phyloP scores from a whole-genome alignment of 2,113 vertebrate genomes.

The Calidris pygmaea region DNA sequence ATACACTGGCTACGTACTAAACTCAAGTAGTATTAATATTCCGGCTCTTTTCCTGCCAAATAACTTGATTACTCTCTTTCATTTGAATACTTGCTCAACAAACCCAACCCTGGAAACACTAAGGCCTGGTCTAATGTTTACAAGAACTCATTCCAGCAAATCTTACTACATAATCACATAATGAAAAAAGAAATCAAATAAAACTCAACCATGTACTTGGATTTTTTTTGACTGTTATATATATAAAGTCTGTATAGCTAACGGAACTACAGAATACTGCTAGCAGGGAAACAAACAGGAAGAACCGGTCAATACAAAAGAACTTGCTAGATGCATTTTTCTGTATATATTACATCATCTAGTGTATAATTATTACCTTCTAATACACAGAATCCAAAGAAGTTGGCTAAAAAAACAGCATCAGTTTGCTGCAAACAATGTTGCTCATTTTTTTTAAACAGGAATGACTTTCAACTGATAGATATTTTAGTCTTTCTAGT shows the following conservation, averaged over 20 bases:
- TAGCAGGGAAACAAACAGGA: neutral
- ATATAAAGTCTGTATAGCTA: neutral
- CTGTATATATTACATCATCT: neutral
- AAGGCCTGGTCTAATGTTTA: neutral
- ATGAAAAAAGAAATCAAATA: neutral
- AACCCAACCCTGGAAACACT: neutral
- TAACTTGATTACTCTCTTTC: neutral
- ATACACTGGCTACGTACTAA: neutral
- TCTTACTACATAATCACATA: neutral
- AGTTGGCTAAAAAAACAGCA: neutral
- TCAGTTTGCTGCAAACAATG: neutral
- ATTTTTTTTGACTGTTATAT: neutral
- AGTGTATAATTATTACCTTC: neutral
- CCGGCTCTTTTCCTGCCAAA: neutral
- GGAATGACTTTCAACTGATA: neutral
- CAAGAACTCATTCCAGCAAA: neutral
- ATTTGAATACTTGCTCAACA: conserved; percentile 26
- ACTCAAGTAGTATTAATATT: neutral
- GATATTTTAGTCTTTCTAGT: conserved; percentile 16
- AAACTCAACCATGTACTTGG: neutral
- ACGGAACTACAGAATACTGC: neutral
- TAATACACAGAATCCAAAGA: neutral
- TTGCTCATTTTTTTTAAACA: neutral
- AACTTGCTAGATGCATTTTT: neutral
- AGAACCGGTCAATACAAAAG: neutral